Evolutionary conservation across 1,140 invertebrate species (phyloP), one percentile per base, ranked within the genome.

Genomic region (Drosophila kurseongensis): DNA sequence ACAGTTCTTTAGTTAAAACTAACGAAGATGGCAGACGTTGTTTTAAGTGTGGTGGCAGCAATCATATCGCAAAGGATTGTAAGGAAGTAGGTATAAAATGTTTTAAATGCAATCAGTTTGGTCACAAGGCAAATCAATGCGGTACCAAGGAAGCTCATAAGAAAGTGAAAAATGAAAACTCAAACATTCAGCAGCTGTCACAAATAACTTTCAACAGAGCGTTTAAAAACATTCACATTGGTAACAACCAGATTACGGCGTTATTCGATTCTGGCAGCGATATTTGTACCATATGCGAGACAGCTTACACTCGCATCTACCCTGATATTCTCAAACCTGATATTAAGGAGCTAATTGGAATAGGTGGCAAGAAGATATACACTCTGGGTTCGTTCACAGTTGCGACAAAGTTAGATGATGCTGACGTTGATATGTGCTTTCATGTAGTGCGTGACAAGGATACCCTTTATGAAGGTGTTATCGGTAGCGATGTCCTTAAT

Each of bases 31-130:
- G 13, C 10, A 58, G 27, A 45, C 41, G 40, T 32, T 58, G 23
- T 12, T 44, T 29, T 42, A 56, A 45, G 12, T 35, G 55, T 16
- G 55, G 40, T 18, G 23, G 7, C 23, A 42, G 23, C 13, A n/a
- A n/a, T n/a, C n/a, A n/a, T n/a, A n/a, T n/a, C n/a, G n/a, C n/a
- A 47, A 50, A 32, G 7, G 47, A 50, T 13, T 32, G 47, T 29
- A 50, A 48, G 23, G 47, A 48, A 29, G 47, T 29, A 23, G 13
- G 47, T 23, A n/a, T 48, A 8, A n/a, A 48, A 48, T 48, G 47
- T 29, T 29, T 48, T 7, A n/a, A 48, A 48, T 48, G 45, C 18
- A 48, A 27, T 13, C 45, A 48, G 18, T 13, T 48, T 7, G 45
- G 23, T 13, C 45, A 48, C 42, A 45, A 45, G 16, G 42, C 42